Percentiles rank a stretch among this genome's conserved stretches.
Evolutionary conservation across 2,888 invertebrate genomes (phyloP).

Genomic region (Ennomos erosarius): DNA sequence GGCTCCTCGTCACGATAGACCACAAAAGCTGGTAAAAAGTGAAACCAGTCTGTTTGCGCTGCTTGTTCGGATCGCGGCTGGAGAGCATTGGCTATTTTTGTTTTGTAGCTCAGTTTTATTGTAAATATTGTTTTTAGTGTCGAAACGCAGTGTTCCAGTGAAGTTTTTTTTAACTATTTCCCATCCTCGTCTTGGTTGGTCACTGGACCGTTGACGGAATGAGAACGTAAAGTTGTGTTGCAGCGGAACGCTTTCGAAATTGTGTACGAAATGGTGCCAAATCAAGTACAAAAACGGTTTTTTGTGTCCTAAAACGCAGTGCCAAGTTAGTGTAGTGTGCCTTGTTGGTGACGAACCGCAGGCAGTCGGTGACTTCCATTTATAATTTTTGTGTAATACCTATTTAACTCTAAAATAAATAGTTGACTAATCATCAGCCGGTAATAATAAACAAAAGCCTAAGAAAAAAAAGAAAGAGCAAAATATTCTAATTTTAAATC

Average conservation of each 20-base stretch:
- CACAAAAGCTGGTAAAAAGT: slow-evolving; percentile 32
- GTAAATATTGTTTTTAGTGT: slow-evolving; percentile 80
- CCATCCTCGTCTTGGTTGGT: slow-evolving; percentile 28
- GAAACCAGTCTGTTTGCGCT: slow-evolving; percentile 31
- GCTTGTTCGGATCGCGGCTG: slow-evolving; percentile 38
- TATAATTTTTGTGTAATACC: slow-evolving; percentile 12
- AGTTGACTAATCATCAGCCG: slow-evolving; percentile 6
- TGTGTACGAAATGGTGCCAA: slow-evolving; percentile 50
- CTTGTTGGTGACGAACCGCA: slow-evolving; percentile 26
- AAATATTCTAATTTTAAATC: not conserved
- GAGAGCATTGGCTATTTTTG: slow-evolving; percentile 71
- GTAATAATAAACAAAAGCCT: slow-evolving; percentile 2
- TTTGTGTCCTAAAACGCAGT: slow-evolving; percentile 54
- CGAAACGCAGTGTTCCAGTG: slow-evolving; percentile 59
- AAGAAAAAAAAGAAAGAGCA: not conserved
- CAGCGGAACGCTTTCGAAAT: slow-evolving; percentile 54
- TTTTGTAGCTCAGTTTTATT: slow-evolving; percentile 74
- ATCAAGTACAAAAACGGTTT: slow-evolving; percentile 50
- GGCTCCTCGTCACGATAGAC: slow-evolving; percentile 51
- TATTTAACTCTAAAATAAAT: too few relatives aligned
- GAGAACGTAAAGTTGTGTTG: slow-evolving; percentile 33
- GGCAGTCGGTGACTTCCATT: slow-evolving; percentile 23
- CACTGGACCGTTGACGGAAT: slow-evolving; percentile 25
- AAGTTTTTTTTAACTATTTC: slow-evolving; percentile 52
- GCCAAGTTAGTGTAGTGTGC: slow-evolving; percentile 50